Base-by-base conservation (phyloP, 2,797 vertebrate genomes). In the Cryptoprocta ferox region DNA sequence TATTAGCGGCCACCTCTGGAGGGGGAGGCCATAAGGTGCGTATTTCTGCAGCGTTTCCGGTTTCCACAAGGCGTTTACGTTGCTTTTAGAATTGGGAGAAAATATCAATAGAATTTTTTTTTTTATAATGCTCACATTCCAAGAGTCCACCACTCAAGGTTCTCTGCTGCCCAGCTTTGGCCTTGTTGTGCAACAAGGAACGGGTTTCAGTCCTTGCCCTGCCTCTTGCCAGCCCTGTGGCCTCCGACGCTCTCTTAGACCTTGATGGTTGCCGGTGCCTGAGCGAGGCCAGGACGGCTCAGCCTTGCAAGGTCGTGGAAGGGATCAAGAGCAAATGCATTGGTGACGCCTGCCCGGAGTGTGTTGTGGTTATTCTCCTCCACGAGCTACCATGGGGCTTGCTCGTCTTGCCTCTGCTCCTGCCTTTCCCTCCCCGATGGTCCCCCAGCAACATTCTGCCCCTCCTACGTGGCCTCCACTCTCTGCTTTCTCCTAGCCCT, bases 71-170 rank as follows among this genome's bases (percentile, higher is more conserved):
- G 28, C 2, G 4, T 0, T 0, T 45, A 15, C 7, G 0, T 79
- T 88, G 37, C 84, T 84, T 94, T 85, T 66, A 35, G 37, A 96
- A 42, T 80, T 11, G 9, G 53, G 24, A 45, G 39, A 32, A 61
- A 78, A 32, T 28, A 50, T 24, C 13, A 24, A 19, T 35, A 3
- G 37, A 9, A 53, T 37, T 16, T 16, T 42, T 37, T 8, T 50
- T 71, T 79, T 9, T 18, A 73, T 65, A 73, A 70, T 3, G 8
- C 8, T 50, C n/a, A 3, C 59, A 10, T 68, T 76, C 68, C 66
- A 59, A 32, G 30, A 85, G 16, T 9, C 30, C 4, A 2, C 5
- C 16, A 16, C 53, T 70, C 78, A 65, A 13, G 71, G 48, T 42
- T 12, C 42, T 32, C 88, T 42, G 5, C 39, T 13, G 3, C 70